These are phyloP conservation scores for Morelia viridis DNA, from an alignment of 2,797 vertebrate genomes.

Conservation along the genomic window DNA sequence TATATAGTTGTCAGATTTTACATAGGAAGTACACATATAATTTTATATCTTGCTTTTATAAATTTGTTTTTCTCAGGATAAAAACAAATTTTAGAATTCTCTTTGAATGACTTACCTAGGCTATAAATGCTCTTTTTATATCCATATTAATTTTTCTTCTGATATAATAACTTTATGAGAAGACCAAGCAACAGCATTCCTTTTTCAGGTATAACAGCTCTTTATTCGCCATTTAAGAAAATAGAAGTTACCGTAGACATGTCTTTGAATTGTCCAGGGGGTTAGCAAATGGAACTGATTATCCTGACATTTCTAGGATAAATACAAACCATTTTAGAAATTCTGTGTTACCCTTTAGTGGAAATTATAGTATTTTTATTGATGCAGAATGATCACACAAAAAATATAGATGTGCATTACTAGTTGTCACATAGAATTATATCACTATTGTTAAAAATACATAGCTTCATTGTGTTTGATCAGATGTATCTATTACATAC, in stretches of 20 bases:
- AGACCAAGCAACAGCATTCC: not conserved
- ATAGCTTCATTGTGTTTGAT: not conserved
- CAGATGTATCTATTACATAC: not conserved
- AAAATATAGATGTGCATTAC: not conserved
- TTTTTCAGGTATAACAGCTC: not conserved
- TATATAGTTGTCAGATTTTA: not conserved
- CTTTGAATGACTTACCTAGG: not conserved
- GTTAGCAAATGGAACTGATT: not conserved
- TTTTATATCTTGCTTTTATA: not conserved
- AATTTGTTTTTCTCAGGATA: not conserved
- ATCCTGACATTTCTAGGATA: constrained; percentile 12
- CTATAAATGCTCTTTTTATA: not conserved
- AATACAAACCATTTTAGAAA: not conserved
- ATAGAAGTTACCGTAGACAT: not conserved
- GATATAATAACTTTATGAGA: not conserved
- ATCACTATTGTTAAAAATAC: not conserved
- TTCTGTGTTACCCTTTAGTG: not conserved
- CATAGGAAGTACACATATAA: not conserved
- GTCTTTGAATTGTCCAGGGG: constrained; percentile 15
- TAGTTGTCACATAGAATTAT: not conserved
- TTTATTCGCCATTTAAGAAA: not conserved
- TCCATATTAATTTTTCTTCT: not conserved
- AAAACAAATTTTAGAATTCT: not conserved
- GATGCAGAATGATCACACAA: not conserved
- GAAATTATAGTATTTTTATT: not conserved